Percentiles rank a stretch among this genome's conserved stretches.
phyloP scores from a whole-genome alignment of 2,797 vertebrate species.

The Intellagama lesueurii region DNA sequence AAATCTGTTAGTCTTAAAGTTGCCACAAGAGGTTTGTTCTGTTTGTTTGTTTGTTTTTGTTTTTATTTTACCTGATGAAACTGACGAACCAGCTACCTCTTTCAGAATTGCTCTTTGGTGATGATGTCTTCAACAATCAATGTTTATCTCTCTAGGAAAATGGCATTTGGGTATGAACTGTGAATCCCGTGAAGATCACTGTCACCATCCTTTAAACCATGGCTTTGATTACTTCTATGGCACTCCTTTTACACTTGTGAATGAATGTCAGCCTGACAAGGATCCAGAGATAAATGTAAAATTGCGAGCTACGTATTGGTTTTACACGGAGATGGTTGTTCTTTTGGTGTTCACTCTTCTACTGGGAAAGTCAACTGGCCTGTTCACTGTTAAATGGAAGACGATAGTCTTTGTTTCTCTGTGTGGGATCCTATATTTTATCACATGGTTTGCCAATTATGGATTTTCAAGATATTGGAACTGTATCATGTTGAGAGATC shows the following conservation, averaged over 20 bases:
- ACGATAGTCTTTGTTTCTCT: slow-evolving; percentile 66
- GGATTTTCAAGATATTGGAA: slow-evolving; percentile 84
- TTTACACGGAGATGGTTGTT: slow-evolving; percentile 69
- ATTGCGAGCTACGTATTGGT: slow-evolving; percentile 70
- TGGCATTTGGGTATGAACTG: slow-evolving; percentile 91
- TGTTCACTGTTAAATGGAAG: slow-evolving; percentile 75
- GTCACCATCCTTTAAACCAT: slow-evolving; percentile 89
- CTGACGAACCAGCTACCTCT: too few relatives aligned
- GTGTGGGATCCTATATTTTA: slow-evolving; percentile 71
- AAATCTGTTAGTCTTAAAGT: too few relatives aligned
- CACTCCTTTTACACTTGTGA: slow-evolving; percentile 82
- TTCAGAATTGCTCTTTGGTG: neutral
- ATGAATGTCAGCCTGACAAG: slow-evolving; percentile 79
- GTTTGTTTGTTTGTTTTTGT: too few relatives aligned
- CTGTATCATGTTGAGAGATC: slow-evolving; percentile 89
- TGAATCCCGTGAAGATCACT: slow-evolving; percentile 81
- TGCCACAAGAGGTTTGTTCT: too few relatives aligned
- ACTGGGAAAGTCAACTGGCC: slow-evolving; percentile 66
- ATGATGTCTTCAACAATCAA: neutral
- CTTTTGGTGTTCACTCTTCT: slow-evolving; percentile 80
- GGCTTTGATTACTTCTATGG: slow-evolving; percentile 91
- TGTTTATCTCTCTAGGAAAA: slow-evolving; percentile 78
- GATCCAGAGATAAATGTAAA: slow-evolving; percentile 68
- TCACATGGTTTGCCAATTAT: slow-evolving; percentile 83
- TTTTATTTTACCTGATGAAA: too few relatives aligned